Evolutionary conservation across 2,797 vertebrate species (phyloP).

Genomic region (Rhinophrynus dorsalis): DNA sequence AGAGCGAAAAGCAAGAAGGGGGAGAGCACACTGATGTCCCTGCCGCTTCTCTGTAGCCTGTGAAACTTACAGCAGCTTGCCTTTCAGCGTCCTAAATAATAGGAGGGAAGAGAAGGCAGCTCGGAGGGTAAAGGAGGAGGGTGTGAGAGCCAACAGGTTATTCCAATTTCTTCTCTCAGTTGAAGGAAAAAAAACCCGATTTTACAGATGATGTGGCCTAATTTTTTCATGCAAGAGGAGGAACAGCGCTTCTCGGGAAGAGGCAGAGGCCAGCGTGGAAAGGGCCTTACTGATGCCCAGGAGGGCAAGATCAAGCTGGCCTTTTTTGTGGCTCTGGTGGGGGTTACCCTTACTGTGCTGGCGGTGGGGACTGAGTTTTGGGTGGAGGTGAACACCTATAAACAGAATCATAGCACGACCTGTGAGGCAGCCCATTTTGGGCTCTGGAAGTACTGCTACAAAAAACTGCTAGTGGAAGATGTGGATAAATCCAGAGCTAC

Average conservation of each 20-base stretch:
- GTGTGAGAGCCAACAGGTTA: constrained; percentile 35
- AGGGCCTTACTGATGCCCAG: constrained; percentile 75
- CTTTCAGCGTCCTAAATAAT: constrained; percentile 40
- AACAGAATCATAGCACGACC: constrained; percentile 75
- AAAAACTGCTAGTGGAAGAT: constrained; percentile 80
- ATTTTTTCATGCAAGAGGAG: constrained; percentile 82
- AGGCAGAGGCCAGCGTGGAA: constrained; percentile 56
- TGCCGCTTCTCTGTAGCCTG: constrained; percentile 43
- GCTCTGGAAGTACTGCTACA: constrained; percentile 86
- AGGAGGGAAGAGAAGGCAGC: constrained; percentile 4
- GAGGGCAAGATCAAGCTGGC: constrained; percentile 86
- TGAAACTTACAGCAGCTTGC: constrained; percentile 46
- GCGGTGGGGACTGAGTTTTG: constrained; percentile 91
- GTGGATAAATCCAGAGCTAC: constrained; percentile 77
- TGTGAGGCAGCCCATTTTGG: constrained; percentile 85
- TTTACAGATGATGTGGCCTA: constrained; percentile 81
- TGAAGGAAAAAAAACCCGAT: background rate
- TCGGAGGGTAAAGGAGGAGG: constrained; percentile 59
- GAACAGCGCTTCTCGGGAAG: constrained; percentile 62
- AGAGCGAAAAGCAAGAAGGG: constrained; percentile 32
- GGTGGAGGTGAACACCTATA: constrained; percentile 84
- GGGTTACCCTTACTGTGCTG: constrained; percentile 81
- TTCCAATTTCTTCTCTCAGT: constrained; percentile 7
- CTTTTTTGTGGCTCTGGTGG: constrained; percentile 79
- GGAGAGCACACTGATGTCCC: constrained; percentile 2